Evolutionary conservation across 2,113 vertebrate genomes (phyloP).

Genomic region (Rana temporaria): DNA sequence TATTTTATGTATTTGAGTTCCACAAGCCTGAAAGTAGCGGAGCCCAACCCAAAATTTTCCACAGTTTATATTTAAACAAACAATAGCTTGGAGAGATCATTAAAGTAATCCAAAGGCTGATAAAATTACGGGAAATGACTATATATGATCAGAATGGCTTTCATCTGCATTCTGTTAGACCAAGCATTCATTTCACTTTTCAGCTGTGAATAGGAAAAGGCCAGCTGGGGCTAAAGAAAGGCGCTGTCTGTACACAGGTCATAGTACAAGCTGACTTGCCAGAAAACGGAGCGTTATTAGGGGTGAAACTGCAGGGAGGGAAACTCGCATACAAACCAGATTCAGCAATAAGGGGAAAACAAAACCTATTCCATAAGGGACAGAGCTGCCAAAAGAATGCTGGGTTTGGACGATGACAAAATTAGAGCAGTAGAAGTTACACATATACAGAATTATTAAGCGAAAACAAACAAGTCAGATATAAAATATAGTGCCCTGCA

Average conservation of each 20-base stretch:
- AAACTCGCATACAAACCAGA: slow-evolving; percentile 52
- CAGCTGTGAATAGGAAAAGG: slow-evolving; percentile 78
- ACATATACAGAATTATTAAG: slow-evolving; percentile 73
- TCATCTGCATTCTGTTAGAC: slow-evolving; percentile 80
- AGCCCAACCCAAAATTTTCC: slow-evolving; percentile 68
- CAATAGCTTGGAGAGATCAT: slow-evolving; percentile 74
- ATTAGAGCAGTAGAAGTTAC: slow-evolving; percentile 69
- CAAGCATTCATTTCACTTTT: slow-evolving; percentile 78
- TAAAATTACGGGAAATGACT: slow-evolving; percentile 82
- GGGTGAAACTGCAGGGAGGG: slow-evolving; percentile 40
- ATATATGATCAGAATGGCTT: slow-evolving; percentile 77
- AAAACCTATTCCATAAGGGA: slow-evolving; percentile 62
- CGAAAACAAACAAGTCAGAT: slow-evolving; percentile 75
- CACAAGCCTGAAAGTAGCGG: slow-evolving; percentile 54
- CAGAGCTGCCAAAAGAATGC: slow-evolving; percentile 67
- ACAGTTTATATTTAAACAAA: slow-evolving; percentile 70
- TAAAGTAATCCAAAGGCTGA: slow-evolving; percentile 74
- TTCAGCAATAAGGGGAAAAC: slow-evolving; percentile 10
- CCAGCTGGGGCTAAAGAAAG: slow-evolving; percentile 74
- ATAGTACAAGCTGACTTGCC: slow-evolving; percentile 65
- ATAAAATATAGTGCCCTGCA: slow-evolving; percentile 74
- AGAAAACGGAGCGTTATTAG: slow-evolving; percentile 69
- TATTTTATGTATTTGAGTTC: no score
- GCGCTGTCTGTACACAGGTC: slow-evolving; percentile 68
- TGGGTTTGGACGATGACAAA: slow-evolving; percentile 71